Percentiles rank a stretch among this genome's conserved stretches.
phyloP scores from a whole-genome alignment of 2,113 vertebrate species.

The Hemiprocne comata region DNA sequence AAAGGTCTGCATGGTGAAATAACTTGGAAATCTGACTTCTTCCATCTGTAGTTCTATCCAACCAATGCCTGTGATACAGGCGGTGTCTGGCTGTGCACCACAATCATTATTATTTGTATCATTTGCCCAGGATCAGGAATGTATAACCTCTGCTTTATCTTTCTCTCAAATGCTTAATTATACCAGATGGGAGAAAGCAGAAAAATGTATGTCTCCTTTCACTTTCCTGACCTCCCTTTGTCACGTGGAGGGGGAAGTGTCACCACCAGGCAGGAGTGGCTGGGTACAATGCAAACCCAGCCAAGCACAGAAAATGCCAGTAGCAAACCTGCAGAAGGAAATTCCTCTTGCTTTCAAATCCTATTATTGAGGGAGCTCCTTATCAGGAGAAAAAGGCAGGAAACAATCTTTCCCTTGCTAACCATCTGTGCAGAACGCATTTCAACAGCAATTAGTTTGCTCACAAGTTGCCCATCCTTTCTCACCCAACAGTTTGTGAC shows the following conservation, averaged over 20 bases:
- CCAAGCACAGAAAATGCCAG: not conserved
- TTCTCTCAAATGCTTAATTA: not conserved
- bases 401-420: not conserved
- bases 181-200: not conserved
- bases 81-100: not conserved
- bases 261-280: not conserved
- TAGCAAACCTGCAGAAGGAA: not conserved
- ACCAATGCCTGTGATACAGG: not conserved
- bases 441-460: not conserved
- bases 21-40: not conserved
- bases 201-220: not conserved
- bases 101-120: not conserved
- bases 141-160: not conserved
- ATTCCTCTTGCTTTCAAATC: not conserved
- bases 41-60: not conserved
- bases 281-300: not conserved
- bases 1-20: not conserved
- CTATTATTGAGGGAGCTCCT: not conserved
- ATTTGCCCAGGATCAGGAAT: not conserved
- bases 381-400: not conserved
- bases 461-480: not conserved
- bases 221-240: not conserved
- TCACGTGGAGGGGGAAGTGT: not conserved
- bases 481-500: not conserved
- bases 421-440: not conserved